These are phyloP conservation scores for Alitta virens DNA, from an alignment of 2,888 invertebrate species.

Conservation along the genomic window DNA sequence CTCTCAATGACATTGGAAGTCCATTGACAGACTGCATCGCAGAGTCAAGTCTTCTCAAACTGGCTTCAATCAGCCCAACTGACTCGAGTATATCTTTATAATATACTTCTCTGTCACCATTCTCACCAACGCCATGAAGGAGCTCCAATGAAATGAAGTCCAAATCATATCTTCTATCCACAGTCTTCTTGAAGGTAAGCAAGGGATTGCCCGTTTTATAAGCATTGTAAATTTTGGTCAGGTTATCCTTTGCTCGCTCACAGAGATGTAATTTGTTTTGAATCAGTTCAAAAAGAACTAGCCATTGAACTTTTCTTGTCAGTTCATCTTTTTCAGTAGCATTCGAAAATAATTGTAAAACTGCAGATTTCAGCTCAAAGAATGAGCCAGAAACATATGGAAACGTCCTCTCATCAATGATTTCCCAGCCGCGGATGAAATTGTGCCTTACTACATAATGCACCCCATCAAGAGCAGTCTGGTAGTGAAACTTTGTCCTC, in stretches of 20 bases:
- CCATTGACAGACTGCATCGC: too few species aligned
- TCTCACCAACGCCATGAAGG: background rate
- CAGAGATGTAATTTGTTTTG: background rate
- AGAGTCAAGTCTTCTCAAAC: too few species aligned
- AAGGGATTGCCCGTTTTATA: background rate
- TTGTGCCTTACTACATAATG: background rate
- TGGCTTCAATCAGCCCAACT: too few species aligned
- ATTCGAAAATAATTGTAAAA: background rate
- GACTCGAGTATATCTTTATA: too few species aligned
- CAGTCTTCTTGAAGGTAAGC: background rate
- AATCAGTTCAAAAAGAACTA: background rate
- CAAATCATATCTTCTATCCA: background rate
- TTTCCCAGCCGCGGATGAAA: slow-evolving; percentile 4
- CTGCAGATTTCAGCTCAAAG: background rate
- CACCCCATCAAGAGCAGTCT: background rate
- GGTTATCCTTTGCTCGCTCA: background rate
- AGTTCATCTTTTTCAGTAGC: background rate
- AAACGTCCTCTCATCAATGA: background rate
- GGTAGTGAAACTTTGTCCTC: background rate
- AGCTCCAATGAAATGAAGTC: background rate
- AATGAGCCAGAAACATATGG: background rate
- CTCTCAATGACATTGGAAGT: background rate
- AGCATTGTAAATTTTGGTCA: background rate
- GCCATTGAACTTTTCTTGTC: background rate
- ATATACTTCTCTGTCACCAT: too few species aligned